Evolutionary conservation across 2,888 invertebrate genomes (phyloP).

Genomic region (Rhagonycha fulva): DNA sequence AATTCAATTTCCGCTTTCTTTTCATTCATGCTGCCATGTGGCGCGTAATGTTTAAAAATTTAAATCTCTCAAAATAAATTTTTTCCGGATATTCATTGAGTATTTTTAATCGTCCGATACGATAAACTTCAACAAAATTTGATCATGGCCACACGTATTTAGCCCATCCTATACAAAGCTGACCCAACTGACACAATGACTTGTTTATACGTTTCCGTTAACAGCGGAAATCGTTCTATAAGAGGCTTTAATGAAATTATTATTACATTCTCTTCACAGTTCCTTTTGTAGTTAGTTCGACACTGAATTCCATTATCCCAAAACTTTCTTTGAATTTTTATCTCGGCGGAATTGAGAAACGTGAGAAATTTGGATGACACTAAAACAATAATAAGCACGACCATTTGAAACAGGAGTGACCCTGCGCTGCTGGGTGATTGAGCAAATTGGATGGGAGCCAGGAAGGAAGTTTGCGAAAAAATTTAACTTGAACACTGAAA

Average conservation of each 20-base stretch:
- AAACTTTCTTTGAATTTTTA: not conserved
- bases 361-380: not conserved
- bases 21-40: conserved; percentile 9
- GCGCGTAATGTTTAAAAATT: not conserved
- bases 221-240: conserved; percentile 20
- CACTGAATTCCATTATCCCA: conserved; percentile 8
- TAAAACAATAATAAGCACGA: not conserved
- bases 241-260: conserved; percentile 23
- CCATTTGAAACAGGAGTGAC: no score
- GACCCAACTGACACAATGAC: conserved; percentile 31
- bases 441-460: not conserved
- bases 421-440: not conserved
- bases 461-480: not conserved
- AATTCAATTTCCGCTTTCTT: conserved; percentile 17
- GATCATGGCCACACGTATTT: conserved; percentile 6
- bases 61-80: not conserved
- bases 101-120: not conserved
- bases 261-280: conserved; percentile 16
- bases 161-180: conserved; percentile 12
- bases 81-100: conserved; percentile 1
- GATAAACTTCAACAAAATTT: conserved; percentile 6
- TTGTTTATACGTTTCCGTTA: conserved; percentile 29
- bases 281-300: conserved; percentile 5
- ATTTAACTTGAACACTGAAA: not conserved
- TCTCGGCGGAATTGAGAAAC: not conserved